These are phyloP conservation scores for Clepsis dumicolana DNA, from an alignment of 2,888 invertebrate species.

Conservation along the genomic window DNA sequence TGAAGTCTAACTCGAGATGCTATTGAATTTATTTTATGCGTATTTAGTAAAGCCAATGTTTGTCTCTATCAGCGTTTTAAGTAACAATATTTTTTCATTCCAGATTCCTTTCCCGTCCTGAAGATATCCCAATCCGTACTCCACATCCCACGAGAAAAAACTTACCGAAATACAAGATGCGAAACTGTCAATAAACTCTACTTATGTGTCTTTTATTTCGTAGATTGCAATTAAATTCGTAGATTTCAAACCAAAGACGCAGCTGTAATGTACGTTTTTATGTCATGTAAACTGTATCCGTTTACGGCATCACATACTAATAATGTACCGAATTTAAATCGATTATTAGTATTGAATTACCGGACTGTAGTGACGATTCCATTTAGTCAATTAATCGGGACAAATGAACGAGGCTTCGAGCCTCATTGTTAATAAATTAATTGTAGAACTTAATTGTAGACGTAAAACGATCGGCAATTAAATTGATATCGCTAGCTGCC, in stretches of 20 bases:
- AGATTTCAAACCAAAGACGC: neutral
- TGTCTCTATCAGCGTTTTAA: neutral
- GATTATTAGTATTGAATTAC: neutral
- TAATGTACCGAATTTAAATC: neutral
- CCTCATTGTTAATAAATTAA: neutral
- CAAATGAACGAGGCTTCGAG: neutral
- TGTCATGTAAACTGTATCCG: neutral
- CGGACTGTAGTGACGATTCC: neutral
- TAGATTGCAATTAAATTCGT: too few relatives aligned
- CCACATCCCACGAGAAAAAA: neutral
- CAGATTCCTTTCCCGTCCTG: conserved; percentile 17
- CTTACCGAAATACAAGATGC: neutral
- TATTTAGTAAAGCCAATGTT: too few relatives aligned
- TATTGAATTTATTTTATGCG: neutral
- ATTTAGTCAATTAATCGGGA: neutral
- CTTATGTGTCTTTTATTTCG: neutral
- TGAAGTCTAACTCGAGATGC: neutral
- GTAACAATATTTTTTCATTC: neutral
- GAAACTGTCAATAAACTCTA: neutral
- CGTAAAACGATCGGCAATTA: neutral
- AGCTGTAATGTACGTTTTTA: neutral
- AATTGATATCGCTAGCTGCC: neutral
- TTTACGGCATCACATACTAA: neutral
- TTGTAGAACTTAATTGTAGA: neutral
- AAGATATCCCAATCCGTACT: conserved; percentile 1